phyloP scores from a whole-genome alignment of 2,113 vertebrate genomes.

The Corynorhinus townsendii region DNA sequence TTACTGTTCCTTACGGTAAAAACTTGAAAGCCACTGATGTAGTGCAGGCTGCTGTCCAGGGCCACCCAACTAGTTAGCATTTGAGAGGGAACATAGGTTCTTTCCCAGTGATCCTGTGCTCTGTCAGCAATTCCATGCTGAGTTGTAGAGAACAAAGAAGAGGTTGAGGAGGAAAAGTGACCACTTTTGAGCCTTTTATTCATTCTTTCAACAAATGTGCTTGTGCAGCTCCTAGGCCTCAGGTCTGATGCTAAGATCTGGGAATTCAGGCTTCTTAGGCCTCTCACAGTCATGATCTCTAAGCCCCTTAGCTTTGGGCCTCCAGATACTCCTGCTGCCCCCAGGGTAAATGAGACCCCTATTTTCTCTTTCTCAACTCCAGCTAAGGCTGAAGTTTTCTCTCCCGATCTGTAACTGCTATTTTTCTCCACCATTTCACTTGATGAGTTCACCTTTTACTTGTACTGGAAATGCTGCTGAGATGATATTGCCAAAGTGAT shows the following conservation, averaged over 20 bases:
- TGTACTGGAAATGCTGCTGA: background rate
- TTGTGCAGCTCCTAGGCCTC: background rate
- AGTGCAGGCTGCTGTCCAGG: background rate
- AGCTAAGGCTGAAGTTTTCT: background rate
- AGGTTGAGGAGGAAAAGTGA: background rate
- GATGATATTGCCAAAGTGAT: background rate
- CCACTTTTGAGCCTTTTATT: background rate
- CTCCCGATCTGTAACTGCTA: background rate
- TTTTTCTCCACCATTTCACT: constrained; percentile 37
- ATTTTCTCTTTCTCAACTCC: background rate
- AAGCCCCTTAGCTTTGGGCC: background rate
- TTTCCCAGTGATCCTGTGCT: background rate
- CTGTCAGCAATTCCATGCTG: background rate
- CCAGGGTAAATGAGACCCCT: background rate
- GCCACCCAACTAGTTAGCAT: background rate
- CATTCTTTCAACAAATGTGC: background rate
- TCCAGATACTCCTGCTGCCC: background rate
- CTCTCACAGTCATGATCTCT: background rate
- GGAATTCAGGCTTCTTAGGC: background rate
- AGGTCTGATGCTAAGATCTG: background rate
- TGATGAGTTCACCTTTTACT: background rate
- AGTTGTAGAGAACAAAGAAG: background rate
- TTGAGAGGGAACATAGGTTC: background rate
- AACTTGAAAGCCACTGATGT: background rate
- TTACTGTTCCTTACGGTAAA: background rate